Percentiles rank a stretch among this genome's conserved stretches.
Evolutionary conservation across 2,797 vertebrate genomes (phyloP).

Genomic region (Chiloscyllium punctatum): DNA sequence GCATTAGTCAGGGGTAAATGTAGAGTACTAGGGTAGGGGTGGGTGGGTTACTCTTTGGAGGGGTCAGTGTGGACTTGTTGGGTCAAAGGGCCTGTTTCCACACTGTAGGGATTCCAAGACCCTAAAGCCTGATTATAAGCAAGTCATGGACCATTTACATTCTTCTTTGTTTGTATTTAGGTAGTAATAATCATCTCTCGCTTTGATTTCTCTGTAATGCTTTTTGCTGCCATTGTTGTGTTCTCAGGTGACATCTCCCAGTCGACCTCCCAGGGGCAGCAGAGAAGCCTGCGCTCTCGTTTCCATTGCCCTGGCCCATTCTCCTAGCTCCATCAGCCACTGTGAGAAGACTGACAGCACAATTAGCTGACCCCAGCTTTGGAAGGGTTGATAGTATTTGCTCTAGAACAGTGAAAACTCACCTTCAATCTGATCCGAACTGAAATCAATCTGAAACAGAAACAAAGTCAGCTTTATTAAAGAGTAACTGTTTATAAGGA

Average conservation of each 20-base stretch:
- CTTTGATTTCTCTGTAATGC: background rate
- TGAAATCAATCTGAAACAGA: constrained; percentile 63
- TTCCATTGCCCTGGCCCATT: background rate
- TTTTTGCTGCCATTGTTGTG: background rate
- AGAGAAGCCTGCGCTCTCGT: background rate
- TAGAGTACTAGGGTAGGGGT: too few relatives aligned
- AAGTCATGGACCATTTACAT: background rate
- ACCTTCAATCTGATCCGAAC: constrained; percentile 64
- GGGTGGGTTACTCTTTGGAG: too few relatives aligned
- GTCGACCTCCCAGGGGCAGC: background rate
- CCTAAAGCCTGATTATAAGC: background rate
- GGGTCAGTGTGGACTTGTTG: too few relatives aligned
- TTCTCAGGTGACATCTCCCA: background rate
- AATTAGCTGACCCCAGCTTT: background rate
- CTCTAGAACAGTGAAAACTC: constrained; percentile 43
- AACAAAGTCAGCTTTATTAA: background rate
- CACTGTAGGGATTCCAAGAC: too few relatives aligned
- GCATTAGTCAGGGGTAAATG: too few relatives aligned
- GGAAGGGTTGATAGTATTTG: background rate
- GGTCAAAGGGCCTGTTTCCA: too few relatives aligned
- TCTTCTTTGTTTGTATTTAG: background rate
- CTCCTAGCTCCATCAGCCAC: background rate
- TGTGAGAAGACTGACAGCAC: background rate
- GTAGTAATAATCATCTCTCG: background rate
- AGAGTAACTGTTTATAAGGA: background rate